Conservation (phyloP, 2,797 vertebrate genomes). For the Alosa sapidissima region DNA sequence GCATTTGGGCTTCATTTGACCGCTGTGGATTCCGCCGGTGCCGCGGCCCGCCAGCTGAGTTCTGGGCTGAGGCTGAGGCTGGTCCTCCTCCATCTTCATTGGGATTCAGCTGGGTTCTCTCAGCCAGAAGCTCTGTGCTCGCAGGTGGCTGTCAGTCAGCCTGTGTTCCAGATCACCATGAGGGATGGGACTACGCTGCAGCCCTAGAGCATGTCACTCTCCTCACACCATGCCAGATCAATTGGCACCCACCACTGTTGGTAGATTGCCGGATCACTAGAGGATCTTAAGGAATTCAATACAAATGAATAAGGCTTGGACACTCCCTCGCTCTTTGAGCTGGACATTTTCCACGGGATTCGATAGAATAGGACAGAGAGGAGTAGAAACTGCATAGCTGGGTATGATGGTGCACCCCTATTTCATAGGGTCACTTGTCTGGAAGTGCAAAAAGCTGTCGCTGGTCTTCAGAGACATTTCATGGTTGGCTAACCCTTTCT, state of each 20-base stretch:
- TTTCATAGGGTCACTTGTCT: not conserved
- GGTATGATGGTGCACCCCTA: not conserved
- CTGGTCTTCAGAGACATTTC: not conserved
- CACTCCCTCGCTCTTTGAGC: not conserved
- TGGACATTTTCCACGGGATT: not conserved
- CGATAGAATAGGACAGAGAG: not conserved
- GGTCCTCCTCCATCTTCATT: not conserved
- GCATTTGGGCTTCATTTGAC: not conserved
- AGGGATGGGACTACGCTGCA: not conserved
- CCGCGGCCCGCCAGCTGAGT: not conserved
- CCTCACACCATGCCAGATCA: not conserved
- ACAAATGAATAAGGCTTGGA: not conserved
- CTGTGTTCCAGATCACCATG: not conserved
- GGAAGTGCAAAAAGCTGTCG: not conserved
- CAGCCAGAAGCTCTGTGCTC: not conserved
- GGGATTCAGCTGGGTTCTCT: not conserved
- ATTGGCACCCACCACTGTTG: not conserved
- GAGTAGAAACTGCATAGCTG: not conserved
- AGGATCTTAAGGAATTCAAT: not conserved
- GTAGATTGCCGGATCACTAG: not conserved
- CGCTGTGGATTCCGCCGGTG: conserved; percentile 28
- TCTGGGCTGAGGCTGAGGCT: not conserved
- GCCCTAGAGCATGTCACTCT: not conserved
- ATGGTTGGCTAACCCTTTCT: not conserved
- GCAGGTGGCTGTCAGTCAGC: not conserved